A percentile compares a stretch with the other conserved stretches of the same genome.
Evolutionary conservation across 2,888 invertebrate species (phyloP).

Genomic region (Diplazon laetatorius): DNA sequence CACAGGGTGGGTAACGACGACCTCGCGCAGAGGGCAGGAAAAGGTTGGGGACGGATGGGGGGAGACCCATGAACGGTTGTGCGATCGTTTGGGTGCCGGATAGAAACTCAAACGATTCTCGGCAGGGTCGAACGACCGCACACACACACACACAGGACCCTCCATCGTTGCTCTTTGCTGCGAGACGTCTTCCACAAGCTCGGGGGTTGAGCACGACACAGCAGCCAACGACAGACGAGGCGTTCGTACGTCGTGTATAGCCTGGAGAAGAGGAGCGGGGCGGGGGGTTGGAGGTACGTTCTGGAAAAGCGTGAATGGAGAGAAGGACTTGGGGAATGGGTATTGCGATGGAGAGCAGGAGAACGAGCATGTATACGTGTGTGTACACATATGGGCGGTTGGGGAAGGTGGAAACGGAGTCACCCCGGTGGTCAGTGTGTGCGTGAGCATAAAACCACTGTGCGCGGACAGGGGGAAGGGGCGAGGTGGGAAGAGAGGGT

Average conservation of each 20-base stretch:
- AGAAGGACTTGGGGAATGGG: constrained; percentile 18
- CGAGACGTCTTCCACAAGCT: constrained; percentile 19
- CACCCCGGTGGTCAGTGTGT: constrained; percentile 60
- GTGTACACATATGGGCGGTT: too few relatives aligned
- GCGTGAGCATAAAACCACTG: constrained; percentile 50
- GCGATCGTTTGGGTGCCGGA: constrained; percentile 25
- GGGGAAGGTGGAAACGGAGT: constrained; percentile 29
- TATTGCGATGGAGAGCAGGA: constrained; percentile 33
- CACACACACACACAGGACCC: constrained; percentile 36
- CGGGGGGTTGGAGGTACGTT: constrained; percentile 17
- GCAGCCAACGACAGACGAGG: constrained; percentile 21
- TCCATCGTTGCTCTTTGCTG: constrained; percentile 53
- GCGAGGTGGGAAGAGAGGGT: too few relatives aligned
- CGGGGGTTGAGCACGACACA: constrained; percentile 18
- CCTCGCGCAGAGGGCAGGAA: background rate
- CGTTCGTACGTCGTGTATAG: constrained; percentile 5
- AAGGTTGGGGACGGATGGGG: too few relatives aligned
- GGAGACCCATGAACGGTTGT: constrained; percentile 27
- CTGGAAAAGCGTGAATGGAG: constrained; percentile 12
- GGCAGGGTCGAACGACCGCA: constrained; percentile 47
- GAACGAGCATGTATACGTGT: background rate
- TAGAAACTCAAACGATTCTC: constrained; percentile 40
- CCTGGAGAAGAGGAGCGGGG: background rate
- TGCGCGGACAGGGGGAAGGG: constrained; percentile 37
- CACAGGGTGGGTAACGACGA: constrained; percentile 8